Conservation (phyloP, 2,888 invertebrate species). For the Serrognathus titanus region DNA sequence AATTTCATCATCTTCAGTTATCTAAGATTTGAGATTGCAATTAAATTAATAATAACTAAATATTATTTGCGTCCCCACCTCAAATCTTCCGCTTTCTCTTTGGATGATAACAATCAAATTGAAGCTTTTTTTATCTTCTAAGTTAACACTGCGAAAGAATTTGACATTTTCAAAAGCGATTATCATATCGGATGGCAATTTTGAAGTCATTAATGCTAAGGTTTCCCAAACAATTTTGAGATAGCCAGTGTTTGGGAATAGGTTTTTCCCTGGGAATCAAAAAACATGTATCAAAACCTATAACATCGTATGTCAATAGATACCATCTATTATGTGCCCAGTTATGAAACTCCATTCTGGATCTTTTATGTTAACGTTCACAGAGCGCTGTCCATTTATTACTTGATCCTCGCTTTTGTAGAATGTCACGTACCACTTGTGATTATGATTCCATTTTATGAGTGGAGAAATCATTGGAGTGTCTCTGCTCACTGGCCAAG, state of each 20-base stretch:
- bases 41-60: background rate
- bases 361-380: slow-evolving; percentile 59
- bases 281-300: background rate
- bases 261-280: slow-evolving; percentile 37
- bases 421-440: slow-evolving; percentile 69
- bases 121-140: slow-evolving; percentile 46
- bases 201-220: slow-evolving; percentile 46
- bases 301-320: slow-evolving; percentile 25
- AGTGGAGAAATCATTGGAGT: slow-evolving; percentile 81
- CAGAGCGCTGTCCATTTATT: slow-evolving; percentile 62
- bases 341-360: slow-evolving; percentile 68
- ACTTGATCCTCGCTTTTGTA: slow-evolving; percentile 66
- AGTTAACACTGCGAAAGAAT: slow-evolving; percentile 57
- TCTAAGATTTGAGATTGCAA: slow-evolving; percentile 40
- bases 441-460: slow-evolving; percentile 85
- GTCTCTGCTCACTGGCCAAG: slow-evolving; percentile 80
- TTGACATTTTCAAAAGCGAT: slow-evolving; percentile 59
- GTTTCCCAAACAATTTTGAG: slow-evolving; percentile 55
- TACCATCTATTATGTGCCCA: slow-evolving; percentile 84
- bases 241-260: slow-evolving; percentile 62
- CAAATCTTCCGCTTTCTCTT: slow-evolving; percentile 34
- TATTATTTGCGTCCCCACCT: slow-evolving; percentile 24
- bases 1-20: slow-evolving; percentile 63
- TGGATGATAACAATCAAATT: slow-evolving; percentile 31
- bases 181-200: slow-evolving; percentile 46